Percentiles rank a stretch among this genome's conserved stretches.
phyloP scores from a whole-genome alignment of 2,797 vertebrate species.

The Morelia viridis region DNA sequence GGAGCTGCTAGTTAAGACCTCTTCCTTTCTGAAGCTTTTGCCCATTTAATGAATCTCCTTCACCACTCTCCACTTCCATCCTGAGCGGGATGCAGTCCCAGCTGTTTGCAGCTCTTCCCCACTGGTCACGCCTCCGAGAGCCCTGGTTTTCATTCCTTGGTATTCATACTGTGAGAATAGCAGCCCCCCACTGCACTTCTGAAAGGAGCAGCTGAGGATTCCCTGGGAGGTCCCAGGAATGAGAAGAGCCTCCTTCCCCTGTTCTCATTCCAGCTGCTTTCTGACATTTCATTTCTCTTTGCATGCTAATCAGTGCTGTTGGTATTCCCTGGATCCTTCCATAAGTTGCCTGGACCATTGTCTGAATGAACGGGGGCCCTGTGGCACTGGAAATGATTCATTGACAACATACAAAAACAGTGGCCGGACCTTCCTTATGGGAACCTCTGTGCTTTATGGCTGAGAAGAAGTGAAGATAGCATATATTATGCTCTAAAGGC shows the following conservation, averaged over 20 bases:
- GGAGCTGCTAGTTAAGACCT: not conserved
- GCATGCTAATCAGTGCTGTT: not conserved
- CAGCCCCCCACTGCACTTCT: accelerated
- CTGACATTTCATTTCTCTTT: slow-evolving; percentile 5
- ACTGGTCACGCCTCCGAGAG: not conserved
- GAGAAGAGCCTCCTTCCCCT: not conserved
- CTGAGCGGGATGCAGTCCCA: accelerated
- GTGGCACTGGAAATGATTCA: not conserved
- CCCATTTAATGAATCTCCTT: not conserved
- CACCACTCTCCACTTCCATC: not conserved
- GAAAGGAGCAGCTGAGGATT: accelerated
- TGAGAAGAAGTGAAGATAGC: not conserved
- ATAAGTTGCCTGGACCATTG: not conserved
- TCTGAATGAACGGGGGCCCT: not conserved
- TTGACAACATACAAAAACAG: not conserved
- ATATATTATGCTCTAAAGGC: no score
- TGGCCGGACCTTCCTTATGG: not conserved
- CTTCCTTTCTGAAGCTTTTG: not conserved
- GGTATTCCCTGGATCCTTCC: not conserved
- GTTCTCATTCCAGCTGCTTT: accelerated
- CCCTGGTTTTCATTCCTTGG: not conserved
- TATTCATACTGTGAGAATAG: not conserved
- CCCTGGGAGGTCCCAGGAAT: not conserved
- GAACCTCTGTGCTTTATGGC: not conserved
- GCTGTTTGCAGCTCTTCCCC: not conserved